Base-by-base conservation (phyloP, 2,888 invertebrate species). In the Automeris io region DNA sequence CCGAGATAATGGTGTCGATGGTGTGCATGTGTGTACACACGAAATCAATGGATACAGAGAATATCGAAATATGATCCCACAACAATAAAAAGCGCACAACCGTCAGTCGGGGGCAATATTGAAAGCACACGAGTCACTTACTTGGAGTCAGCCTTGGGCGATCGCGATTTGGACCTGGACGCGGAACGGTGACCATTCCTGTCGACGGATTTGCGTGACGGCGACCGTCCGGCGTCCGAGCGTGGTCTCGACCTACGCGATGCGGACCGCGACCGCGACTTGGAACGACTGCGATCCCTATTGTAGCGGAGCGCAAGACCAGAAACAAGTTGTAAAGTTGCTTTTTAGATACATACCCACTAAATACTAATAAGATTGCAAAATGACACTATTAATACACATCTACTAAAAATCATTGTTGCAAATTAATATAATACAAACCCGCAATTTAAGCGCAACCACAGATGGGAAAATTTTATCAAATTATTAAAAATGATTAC, bases 91-190 rank as follows among this genome's bases (percentile, higher is more conserved):
- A 43, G 40, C 31, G 57, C 66, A 63, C 32, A 49, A 57, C 49
- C 51, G 73, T 71, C 70, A 69, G 67, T 59, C 38, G 35, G 7
- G 34, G 4, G 5, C 3, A 16, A 46, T 31, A 72, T 73, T 72
- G 74, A 71, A 52, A 64, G 77, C 73, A 71, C 73, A 70, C 52
- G 9, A 31, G 34, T 2, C 35, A 80, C 79, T 80, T 64, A 81
- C 81, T 78, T 78, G 61, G 72, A 66, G 3, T 56, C 55, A 23
- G 66, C 57, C 51, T 69, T 70, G 57, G 88, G 85, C 47, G 89
- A 88, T 40, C 87, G 79, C 16, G 90, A 89, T 55, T 88, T 88
- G 37, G 76, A 73, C 12, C 77, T 54, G 26, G 76, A 70, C 0
- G 56, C 47, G 0, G 76, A 71, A 35, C 66, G 56, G 47, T 56